Conservation (phyloP, 2,113 vertebrate species). For the Nettapus auritus region DNA sequence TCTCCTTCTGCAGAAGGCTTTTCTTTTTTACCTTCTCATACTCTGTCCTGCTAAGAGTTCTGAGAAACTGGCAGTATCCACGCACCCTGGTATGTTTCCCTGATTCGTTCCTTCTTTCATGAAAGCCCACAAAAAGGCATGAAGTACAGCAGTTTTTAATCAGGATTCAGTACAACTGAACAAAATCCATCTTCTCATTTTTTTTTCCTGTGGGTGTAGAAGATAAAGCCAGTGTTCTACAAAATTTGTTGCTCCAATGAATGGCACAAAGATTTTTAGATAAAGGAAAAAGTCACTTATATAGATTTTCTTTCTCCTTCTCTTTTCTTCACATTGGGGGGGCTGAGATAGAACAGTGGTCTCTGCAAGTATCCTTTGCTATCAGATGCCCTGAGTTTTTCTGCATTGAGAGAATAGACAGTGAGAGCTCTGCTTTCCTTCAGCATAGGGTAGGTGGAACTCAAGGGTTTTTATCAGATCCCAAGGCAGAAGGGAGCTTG, state of each 20-base stretch:
- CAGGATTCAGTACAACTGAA: not conserved
- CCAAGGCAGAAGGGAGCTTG: not conserved
- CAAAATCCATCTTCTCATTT: not conserved
- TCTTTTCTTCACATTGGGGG: not conserved
- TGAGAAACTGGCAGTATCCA: not conserved
- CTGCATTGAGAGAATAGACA: not conserved
- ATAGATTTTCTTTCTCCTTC: constrained; percentile 24
- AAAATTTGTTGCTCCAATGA: not conserved
- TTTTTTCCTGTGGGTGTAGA: not conserved
- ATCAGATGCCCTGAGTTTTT: not conserved
- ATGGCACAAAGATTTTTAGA: not conserved
- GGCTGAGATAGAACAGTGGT: not conserved
- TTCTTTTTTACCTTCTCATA: not conserved
- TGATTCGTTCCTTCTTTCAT: not conserved
- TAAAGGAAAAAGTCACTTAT: not conserved
- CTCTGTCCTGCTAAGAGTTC: not conserved
- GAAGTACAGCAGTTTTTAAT: not conserved
- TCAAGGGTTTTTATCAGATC: not conserved
- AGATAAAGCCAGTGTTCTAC: not conserved
- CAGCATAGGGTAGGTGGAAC: not conserved
- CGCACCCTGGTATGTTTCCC: not conserved
- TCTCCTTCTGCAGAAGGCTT: not conserved
- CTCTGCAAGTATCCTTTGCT: not conserved
- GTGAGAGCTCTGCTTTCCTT: not conserved
- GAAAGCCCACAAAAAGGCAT: not conserved